Base-by-base conservation (phyloP, 2,888 invertebrate species). In the Melipona bicolor region DNA sequence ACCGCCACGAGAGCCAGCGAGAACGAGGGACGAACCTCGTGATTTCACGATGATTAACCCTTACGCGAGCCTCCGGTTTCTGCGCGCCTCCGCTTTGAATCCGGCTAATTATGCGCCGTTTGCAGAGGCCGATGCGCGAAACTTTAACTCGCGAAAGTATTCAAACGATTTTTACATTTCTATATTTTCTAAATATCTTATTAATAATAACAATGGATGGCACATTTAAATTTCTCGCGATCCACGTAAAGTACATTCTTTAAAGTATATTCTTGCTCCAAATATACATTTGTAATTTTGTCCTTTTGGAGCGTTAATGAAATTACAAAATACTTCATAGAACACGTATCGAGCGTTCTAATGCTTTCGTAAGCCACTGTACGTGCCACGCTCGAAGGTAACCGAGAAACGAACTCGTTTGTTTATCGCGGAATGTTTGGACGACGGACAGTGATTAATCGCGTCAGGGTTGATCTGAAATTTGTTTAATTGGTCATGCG, bases 21-120 rank as follows among this genome's bases (percentile, higher is more conserved):
- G 32, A 43, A 21, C 43, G 56, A 71, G 71, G 62, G 50, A 78
- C 32, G 70, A 78, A 32, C 56, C 56, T 70, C 74, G 43, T 71
- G 84, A 76, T 79, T 84, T 79, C 64, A 76, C 78, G 65, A 67
- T 43, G 74, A 74, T 83, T 71, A 83, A 78, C 84, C 73, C 73
- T 71, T 71, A 61, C 61, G 52, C 70, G 70, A 67, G 54, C n/a
- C 36, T 21, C 2, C 43, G 43, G 64, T 62, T 43, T 71, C 56
- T 64, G 52, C 62, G 61, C 81, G 82, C 62, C 43, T 52, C 67
- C 49, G 75, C 59, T 82, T 82, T 82, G 59, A 82, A 82, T 75
- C 70, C 56, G 52, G 67, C 21, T 82, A 68, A 83, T 83, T 76
- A 59, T 81, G 32, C 69, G 74, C 69, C 82, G 43, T 50, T 54